Evolutionary conservation across 23 tunicate genomes (phyloP).

Genomic region (Diplosoma virens): DNA sequence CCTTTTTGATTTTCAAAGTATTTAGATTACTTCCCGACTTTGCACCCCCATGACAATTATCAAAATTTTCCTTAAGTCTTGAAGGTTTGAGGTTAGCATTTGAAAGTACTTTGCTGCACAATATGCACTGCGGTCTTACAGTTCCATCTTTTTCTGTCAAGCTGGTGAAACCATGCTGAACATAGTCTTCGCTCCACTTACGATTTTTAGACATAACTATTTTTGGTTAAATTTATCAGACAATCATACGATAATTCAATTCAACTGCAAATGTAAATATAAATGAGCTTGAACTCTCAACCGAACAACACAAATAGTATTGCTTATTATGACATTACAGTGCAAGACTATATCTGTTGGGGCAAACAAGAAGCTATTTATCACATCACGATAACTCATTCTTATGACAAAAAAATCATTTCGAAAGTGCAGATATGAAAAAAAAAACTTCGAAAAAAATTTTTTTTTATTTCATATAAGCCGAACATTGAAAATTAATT

Average conservation of each 20-base stretch:
- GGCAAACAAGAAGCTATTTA: slow-evolving; percentile 12
- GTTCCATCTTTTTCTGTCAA: slow-evolving; percentile 11
- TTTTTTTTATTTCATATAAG: neutral
- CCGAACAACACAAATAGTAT: slow-evolving; percentile 12
- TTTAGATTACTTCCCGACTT: slow-evolving; percentile 16
- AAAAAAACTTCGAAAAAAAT: neutral
- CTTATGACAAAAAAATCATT: neutral
- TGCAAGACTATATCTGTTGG: neutral
- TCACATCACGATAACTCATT: neutral
- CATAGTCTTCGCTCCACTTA: no score
- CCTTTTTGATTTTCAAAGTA: slow-evolving; percentile 22
- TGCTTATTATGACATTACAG: slow-evolving; percentile 12
- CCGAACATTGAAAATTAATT: slow-evolving; percentile 1
- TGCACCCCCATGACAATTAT: slow-evolving; percentile 28
- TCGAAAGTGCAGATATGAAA: slow-evolving; percentile 10
- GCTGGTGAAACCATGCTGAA: slow-evolving; percentile 27
- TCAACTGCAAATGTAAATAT: neutral
- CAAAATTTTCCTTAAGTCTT: slow-evolving; percentile 25
- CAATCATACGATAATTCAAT: slow-evolving; percentile 7
- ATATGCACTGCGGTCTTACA: slow-evolving; percentile 43
- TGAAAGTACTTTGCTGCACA: slow-evolving; percentile 24
- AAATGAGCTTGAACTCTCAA: slow-evolving; percentile 12
- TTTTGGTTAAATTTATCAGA: slow-evolving; percentile 16
- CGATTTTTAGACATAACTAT: slow-evolving; percentile 4
- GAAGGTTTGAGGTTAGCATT: slow-evolving; percentile 35